These are phyloP conservation scores for Muscina levida DNA, from an alignment of 2,888 invertebrate species.

Conservation along the genomic window DNA sequence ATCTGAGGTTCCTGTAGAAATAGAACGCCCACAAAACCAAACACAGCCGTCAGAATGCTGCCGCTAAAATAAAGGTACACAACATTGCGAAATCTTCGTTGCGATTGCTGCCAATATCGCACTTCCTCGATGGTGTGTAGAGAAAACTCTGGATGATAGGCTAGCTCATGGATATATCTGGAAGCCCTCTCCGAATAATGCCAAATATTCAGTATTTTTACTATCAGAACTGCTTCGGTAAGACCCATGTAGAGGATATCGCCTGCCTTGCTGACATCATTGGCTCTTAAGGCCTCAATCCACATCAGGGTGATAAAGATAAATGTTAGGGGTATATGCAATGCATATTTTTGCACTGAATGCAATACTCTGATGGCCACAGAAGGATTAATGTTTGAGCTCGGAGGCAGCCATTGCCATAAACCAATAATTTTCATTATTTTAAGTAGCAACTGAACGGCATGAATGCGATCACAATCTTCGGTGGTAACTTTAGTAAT, in stretches of 20 bases:
- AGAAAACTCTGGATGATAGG: conserved; percentile 47
- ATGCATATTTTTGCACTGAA: conserved; percentile 57
- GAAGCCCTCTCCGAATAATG: conserved; percentile 61
- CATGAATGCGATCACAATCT: conserved; percentile 58
- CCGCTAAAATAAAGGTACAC: conserved; percentile 64
- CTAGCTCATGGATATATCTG: conserved; percentile 67
- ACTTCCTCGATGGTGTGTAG: conserved; percentile 64
- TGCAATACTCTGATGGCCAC: background rate
- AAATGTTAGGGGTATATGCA: conserved; percentile 71
- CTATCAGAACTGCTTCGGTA: conserved; percentile 69
- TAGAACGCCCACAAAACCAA: conserved; percentile 59
- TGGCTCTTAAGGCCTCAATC: conserved; percentile 69
- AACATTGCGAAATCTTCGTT: conserved; percentile 66
- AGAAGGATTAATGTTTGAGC: background rate
- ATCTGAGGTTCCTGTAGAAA: conserved; percentile 63
- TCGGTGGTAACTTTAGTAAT: background rate
- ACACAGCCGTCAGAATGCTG: conserved; percentile 65
- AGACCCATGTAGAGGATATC: conserved; percentile 73
- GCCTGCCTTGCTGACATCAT: conserved; percentile 70
- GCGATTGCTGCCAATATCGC: conserved; percentile 68
- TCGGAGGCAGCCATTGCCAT: conserved; percentile 42
- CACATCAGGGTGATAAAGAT: conserved; percentile 71
- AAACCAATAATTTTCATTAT: conserved; percentile 59
- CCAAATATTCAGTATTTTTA: conserved; percentile 74
- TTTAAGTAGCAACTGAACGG: conserved; percentile 54